Evolutionary conservation across 2,888 invertebrate species (phyloP).

Genomic region (Maniola hyperantus): DNA sequence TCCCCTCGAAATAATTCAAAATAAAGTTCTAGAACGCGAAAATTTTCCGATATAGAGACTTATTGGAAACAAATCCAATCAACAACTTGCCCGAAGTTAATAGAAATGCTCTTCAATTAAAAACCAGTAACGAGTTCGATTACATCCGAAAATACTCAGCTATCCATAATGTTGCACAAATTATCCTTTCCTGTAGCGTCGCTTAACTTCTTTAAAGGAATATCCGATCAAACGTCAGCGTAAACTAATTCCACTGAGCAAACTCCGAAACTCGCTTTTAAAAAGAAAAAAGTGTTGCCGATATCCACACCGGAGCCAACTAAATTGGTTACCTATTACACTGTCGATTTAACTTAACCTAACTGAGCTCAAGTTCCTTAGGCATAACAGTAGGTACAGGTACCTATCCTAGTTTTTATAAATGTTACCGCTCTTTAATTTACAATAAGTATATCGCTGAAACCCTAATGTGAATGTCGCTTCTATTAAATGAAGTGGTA

Average conservation of each 20-base stretch:
- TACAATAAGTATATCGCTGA: background rate
- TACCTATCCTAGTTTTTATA: background rate
- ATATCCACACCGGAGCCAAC: slow-evolving; percentile 63
- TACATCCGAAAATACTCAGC: slow-evolving; percentile 54
- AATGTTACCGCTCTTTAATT: slow-evolving; percentile 10
- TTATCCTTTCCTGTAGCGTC: slow-evolving; percentile 58
- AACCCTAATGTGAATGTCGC: slow-evolving; percentile 1
- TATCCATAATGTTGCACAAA: slow-evolving; percentile 57
- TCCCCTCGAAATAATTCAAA: background rate
- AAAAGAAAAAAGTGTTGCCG: slow-evolving; percentile 58
- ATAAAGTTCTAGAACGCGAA: slow-evolving; percentile 20
- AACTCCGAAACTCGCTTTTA: slow-evolving; percentile 70
- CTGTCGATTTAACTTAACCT: slow-evolving; percentile 61
- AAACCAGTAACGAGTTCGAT: slow-evolving; percentile 55
- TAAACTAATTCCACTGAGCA: slow-evolving; percentile 79
- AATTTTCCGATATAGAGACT: slow-evolving; percentile 31
- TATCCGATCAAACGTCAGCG: slow-evolving; percentile 78
- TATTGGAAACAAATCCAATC: slow-evolving; percentile 38
- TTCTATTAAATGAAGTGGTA: slow-evolving; percentile 20
- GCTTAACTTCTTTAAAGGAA: slow-evolving; percentile 76
- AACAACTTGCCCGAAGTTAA: slow-evolving; percentile 32
- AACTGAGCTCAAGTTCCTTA: slow-evolving; percentile 3
- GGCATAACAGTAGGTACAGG: background rate
- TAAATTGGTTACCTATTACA: slow-evolving; percentile 76
- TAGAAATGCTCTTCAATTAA: slow-evolving; percentile 43